Evolutionary conservation across 2,113 vertebrate species (phyloP).

Genomic region (Neomonachus schauinslandi): DNA sequence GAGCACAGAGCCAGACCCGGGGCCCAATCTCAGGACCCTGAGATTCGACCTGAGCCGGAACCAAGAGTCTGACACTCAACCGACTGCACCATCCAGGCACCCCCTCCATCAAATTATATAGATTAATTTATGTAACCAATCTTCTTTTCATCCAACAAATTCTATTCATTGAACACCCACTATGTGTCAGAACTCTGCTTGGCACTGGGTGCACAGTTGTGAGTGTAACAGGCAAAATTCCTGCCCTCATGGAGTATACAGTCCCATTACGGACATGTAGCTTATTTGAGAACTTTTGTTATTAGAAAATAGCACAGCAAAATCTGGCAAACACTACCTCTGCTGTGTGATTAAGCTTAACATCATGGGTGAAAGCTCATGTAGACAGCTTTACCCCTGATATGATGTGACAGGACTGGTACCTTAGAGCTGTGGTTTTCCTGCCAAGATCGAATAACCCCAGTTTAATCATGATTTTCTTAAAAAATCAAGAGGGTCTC

Average conservation of each 20-base stretch:
- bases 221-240: neutral
- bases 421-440: neutral
- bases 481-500: neutral
- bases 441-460: neutral
- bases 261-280: neutral
- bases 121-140: neutral
- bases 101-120: neutral
- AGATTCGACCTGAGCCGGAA: neutral
- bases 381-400: neutral
- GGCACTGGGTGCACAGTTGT: neutral
- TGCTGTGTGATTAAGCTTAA: neutral
- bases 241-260: neutral
- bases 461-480: neutral
- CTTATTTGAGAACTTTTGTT: neutral
- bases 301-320: neutral
- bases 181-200: neutral
- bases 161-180: neutral
- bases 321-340: neutral
- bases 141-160: neutral
- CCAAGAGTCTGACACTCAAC: neutral
- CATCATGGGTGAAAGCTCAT: neutral
- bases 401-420: neutral
- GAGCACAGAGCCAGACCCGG: neutral
- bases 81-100: neutral
- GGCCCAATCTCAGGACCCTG: neutral